These are phyloP conservation scores for Protonibea diacanthus DNA, from an alignment of 2,797 vertebrate genomes.

Conservation along the genomic window DNA sequence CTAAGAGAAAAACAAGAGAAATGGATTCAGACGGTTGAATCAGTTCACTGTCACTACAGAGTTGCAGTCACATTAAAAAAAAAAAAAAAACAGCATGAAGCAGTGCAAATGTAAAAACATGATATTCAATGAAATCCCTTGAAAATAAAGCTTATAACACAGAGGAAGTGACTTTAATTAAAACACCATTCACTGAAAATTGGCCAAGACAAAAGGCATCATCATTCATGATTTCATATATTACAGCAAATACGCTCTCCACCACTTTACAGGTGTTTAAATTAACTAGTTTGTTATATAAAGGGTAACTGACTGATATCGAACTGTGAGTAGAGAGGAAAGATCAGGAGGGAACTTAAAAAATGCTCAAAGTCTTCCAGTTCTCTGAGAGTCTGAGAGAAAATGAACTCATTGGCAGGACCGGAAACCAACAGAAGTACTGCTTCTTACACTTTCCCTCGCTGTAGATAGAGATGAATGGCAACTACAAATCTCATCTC, in stretches of 20 bases:
- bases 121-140: neutral
- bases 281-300: slow-evolving; percentile 10
- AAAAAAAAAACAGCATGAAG: neutral
- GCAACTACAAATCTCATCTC: neutral
- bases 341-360: slow-evolving; percentile 13
- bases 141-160: slow-evolving; percentile 56
- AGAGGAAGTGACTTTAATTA: slow-evolving; percentile 54
- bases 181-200: slow-evolving; percentile 49
- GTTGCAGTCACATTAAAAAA: neutral
- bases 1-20: neutral
- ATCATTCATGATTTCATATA: slow-evolving; percentile 7
- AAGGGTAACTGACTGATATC: neutral
- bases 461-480: neutral
- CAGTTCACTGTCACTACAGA: slow-evolving; percentile 1
- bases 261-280: slow-evolving; percentile 10
- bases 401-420: neutral
- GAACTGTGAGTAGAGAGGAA: slow-evolving; percentile 11
- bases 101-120: slow-evolving; percentile 26
- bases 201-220: slow-evolving; percentile 21
- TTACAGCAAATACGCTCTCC: slow-evolving; percentile 12
- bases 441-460: neutral
- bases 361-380: neutral
- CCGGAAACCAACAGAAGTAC: slow-evolving; percentile 7
- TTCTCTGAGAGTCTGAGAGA: slow-evolving; percentile 1
- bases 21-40: neutral